These are phyloP conservation scores for Acronicta psi DNA, from an alignment of 2,888 invertebrate genomes.

Conservation along the genomic window DNA sequence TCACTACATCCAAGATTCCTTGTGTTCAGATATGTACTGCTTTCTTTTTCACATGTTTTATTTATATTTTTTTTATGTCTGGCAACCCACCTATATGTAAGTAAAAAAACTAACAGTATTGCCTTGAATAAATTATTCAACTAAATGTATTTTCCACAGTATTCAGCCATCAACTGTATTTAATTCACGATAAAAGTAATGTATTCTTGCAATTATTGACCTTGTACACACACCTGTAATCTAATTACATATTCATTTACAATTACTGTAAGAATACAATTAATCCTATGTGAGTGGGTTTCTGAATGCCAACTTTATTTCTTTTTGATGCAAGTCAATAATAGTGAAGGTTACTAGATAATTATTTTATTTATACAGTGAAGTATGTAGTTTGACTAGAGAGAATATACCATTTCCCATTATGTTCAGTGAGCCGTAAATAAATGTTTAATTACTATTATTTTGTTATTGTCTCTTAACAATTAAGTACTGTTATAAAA, in stretches of 20 bases:
- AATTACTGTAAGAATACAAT: conserved; percentile 40
- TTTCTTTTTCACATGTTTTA: conserved; percentile 28
- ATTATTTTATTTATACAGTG: too few species aligned
- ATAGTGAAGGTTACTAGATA: not conserved
- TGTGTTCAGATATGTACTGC: conserved; percentile 13
- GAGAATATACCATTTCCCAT: too few species aligned
- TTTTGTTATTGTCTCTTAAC: too few species aligned
- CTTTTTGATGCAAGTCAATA: conserved; percentile 3
- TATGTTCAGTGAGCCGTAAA: conserved; percentile 3
- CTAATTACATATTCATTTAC: conserved; percentile 46
- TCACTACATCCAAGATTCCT: not conserved
- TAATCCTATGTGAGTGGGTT: conserved; percentile 26
- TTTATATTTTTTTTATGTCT: conserved; percentile 56
- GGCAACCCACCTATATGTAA: conserved; percentile 58
- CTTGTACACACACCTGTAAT: conserved; percentile 48
- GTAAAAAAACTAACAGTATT: conserved; percentile 36
- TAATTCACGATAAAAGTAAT: conserved; percentile 25
- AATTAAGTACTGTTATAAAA: too few species aligned
- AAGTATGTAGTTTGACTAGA: too few species aligned
- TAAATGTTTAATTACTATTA: too few species aligned
- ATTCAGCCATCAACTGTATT: conserved; percentile 5
- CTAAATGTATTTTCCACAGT: conserved; percentile 3
- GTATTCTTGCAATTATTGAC: conserved; percentile 30
- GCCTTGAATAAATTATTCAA: conserved; percentile 6
- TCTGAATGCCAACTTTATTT: conserved; percentile 27